Percentiles rank a stretch among this genome's conserved stretches.
phyloP scores from a whole-genome alignment of 1,140 invertebrate species.

The Cardiocondyla obscurior region DNA sequence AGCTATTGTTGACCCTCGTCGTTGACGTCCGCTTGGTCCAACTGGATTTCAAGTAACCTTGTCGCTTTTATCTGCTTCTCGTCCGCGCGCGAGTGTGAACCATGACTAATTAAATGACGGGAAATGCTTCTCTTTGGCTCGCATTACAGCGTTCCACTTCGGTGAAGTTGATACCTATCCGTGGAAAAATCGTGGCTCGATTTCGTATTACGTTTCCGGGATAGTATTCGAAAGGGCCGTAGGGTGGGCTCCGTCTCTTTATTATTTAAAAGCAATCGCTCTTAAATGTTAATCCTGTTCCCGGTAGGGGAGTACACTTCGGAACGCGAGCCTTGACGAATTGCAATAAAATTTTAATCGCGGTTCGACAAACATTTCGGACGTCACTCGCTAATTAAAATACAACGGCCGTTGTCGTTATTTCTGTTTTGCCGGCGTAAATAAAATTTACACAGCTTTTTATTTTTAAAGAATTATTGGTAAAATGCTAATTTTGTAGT shows the following conservation, averaged over 20 bases:
- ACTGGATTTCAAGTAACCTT: conserved; percentile 67
- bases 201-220: conserved; percentile 12
- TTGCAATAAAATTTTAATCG: neutral
- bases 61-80: conserved; percentile 64
- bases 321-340: neutral
- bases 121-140: conserved; percentile 44
- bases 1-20: conserved; percentile 62
- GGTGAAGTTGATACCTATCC: neutral
- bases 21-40: conserved; percentile 15
- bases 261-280: neutral
- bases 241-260: neutral
- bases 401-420: neutral
- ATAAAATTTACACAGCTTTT: neutral
- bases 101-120: conserved; percentile 73
- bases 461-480: neutral
- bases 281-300: neutral
- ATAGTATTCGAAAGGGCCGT: neutral
- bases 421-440: neutral
- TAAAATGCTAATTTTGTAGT: neutral
- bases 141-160: conserved; percentile 43
- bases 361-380: neutral
- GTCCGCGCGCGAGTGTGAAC: conserved; percentile 62
- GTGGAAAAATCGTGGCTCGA: conserved; percentile 48
- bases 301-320: neutral
- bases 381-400: neutral